Conservation (phyloP, 2,797 vertebrate genomes). For the Chelmon rostratus region DNA sequence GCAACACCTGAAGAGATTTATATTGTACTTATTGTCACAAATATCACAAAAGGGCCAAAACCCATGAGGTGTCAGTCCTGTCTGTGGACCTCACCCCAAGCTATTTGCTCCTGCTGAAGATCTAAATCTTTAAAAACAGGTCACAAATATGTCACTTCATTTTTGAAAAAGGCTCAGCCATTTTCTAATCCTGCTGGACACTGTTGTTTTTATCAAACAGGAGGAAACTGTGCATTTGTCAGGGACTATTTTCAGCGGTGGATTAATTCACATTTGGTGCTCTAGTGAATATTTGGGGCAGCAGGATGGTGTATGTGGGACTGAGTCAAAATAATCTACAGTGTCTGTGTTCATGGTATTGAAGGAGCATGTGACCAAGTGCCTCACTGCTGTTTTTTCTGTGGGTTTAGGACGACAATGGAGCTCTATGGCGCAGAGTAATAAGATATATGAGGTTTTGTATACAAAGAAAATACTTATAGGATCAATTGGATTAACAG, state of each 20-base stretch:
- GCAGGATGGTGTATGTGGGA: no score
- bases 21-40: neutral
- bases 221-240: neutral
- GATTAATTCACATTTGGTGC: neutral
- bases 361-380: no score
- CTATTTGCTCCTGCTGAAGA: no score
- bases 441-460: neutral
- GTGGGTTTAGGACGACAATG: neutral
- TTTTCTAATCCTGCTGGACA: neutral
- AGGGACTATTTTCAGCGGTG: neutral
- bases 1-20: conserved; percentile 75
- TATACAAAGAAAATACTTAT: neutral
- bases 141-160: neutral
- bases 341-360: no score
- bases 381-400: neutral
- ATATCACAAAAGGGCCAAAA: neutral
- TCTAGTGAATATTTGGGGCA: neutral
- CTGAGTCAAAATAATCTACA: no score
- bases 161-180: neutral
- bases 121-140: neutral
- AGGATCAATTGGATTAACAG: neutral
- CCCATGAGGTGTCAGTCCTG: neutral
- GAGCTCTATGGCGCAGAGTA: neutral
- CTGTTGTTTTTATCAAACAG: neutral
- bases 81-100: neutral